Conservation (phyloP, 2,797 vertebrate genomes). For the Spinus olivaceus region DNA sequence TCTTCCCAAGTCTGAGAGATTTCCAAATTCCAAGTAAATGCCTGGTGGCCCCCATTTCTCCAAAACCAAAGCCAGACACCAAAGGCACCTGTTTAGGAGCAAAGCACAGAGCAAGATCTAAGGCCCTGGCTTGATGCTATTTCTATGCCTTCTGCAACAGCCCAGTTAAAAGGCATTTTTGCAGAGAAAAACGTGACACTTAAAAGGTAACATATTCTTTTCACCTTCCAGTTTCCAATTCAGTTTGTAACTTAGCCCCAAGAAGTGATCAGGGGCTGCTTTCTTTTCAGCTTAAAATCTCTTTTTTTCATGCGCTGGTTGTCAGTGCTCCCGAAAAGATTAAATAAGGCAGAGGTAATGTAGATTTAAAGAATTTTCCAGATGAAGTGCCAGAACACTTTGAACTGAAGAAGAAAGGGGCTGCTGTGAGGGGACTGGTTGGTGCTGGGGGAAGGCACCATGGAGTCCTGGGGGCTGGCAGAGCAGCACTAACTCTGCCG, state of each 20-base stretch:
- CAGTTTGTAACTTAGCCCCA: conserved; percentile 40
- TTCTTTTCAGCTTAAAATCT: conserved; percentile 65
- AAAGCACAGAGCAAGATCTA: background rate
- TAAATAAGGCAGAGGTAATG: conserved; percentile 76
- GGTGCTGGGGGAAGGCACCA: background rate
- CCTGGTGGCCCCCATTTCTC: background rate
- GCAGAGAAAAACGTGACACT: conserved; percentile 25
- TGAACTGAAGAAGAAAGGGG: conserved; percentile 69
- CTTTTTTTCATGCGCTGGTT: conserved; percentile 66
- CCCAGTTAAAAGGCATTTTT: conserved; percentile 41
- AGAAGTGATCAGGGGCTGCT: conserved; percentile 39
- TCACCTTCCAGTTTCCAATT: conserved; percentile 54
- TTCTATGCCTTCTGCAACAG: background rate
- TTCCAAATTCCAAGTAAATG: background rate
- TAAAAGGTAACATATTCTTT: conserved; percentile 62
- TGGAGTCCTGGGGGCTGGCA: background rate
- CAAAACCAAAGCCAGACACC: background rate
- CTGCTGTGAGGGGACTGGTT: background rate
- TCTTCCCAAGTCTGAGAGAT: background rate
- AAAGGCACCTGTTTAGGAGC: background rate
- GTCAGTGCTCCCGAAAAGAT: conserved; percentile 68
- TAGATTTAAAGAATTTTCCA: conserved; percentile 74
- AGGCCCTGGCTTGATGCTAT: background rate
- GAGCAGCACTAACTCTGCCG: background rate
- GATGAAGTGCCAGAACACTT: conserved; percentile 68